Evolutionary conservation across 2,113 vertebrate genomes (phyloP), one percentile per base, ranked within the genome.

Genomic region (Sminthopsis crassicaudata): DNA sequence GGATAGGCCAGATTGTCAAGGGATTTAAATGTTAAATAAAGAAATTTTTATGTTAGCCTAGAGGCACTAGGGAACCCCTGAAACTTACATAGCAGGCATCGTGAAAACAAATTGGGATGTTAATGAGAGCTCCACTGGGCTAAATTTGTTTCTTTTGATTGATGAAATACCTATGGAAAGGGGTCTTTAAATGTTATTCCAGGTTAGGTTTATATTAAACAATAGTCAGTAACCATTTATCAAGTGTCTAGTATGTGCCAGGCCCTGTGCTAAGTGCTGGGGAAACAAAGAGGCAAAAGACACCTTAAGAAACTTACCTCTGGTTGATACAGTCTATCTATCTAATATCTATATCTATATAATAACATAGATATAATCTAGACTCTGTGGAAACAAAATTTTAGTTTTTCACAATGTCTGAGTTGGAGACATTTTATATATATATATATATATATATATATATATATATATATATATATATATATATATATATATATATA

Each of bases 371-470:
- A 67, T 93, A 89, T 10, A 95, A 25, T 92, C 90, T 91, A 89
- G 4, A 11, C 36, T 91, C 30, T 92, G 55, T 89, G 92, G 53
- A 50, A 95, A 57, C 52, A 90, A 50, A 93, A 12, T 91, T 42
- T n/a, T 91, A 1, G 46, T 92, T 95, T 54, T 95, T 52, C 91
- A 93, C n/a, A n/a, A 84, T 91, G 48, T 95, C 23, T 94, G 91
- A 95, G 94, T 88, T 53, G 53, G 53, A 8, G 95, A 96, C 93
- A 90, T 89, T 55, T 42, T 50, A 51, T 48, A 48, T 48, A 48
- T 48, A n/a, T n/a, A n/a, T n/a, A n/a, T n/a, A n/a, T n/a, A n/a
- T n/a, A n/a, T n/a, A n/a, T n/a, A n/a, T n/a, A n/a, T n/a, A n/a
- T n/a, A n/a, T n/a, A n/a, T n/a, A n/a, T n/a, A n/a, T n/a, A n/a